phyloP scores from a whole-genome alignment of 1,140 invertebrate genomes.

The Drepana arcuata region DNA sequence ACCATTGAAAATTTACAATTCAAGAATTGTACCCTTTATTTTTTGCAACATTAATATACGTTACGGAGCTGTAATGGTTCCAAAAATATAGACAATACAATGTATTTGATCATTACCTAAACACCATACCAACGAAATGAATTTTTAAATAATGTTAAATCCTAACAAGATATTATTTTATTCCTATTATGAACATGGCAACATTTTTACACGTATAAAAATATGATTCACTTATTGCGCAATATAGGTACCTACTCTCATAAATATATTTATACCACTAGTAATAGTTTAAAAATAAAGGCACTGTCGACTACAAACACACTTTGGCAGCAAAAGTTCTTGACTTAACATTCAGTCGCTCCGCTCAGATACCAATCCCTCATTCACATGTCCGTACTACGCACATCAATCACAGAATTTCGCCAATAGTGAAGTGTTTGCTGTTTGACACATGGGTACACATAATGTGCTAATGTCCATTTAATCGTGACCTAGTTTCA shows the following conservation, averaged over 20 bases:
- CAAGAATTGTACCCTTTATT: constrained; percentile 35
- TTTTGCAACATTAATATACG: constrained; percentile 2
- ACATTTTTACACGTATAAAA: constrained; percentile 70
- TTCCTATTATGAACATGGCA: constrained; percentile 66
- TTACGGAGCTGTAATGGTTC: too few relatives aligned
- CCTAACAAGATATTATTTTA: constrained; percentile 40
- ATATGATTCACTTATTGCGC: constrained; percentile 59
- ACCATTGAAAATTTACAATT: constrained; percentile 46
- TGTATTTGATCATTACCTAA: constrained; percentile 15
- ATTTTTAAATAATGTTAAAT: too few relatives aligned
- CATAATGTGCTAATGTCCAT: constrained; percentile 42
- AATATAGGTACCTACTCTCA: constrained; percentile 55
- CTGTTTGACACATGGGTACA: constrained; percentile 49
- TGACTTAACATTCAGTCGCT: constrained; percentile 40
- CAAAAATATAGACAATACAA: constrained; percentile 6
- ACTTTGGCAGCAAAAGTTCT: constrained; percentile 65
- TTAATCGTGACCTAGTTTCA: constrained; percentile 37
- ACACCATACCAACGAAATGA: constrained; percentile 20
- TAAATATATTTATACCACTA: constrained; percentile 64
- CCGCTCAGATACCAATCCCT: constrained; percentile 31
- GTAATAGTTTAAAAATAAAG: constrained; percentile 55
- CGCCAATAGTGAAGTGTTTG: constrained; percentile 65
- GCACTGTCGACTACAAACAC: constrained; percentile 72
- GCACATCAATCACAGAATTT: constrained; percentile 63
- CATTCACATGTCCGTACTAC: constrained; percentile 30